These are phyloP conservation scores for Pseudoatta argentina DNA, from an alignment of 1,140 invertebrate species.

Conservation along the genomic window DNA sequence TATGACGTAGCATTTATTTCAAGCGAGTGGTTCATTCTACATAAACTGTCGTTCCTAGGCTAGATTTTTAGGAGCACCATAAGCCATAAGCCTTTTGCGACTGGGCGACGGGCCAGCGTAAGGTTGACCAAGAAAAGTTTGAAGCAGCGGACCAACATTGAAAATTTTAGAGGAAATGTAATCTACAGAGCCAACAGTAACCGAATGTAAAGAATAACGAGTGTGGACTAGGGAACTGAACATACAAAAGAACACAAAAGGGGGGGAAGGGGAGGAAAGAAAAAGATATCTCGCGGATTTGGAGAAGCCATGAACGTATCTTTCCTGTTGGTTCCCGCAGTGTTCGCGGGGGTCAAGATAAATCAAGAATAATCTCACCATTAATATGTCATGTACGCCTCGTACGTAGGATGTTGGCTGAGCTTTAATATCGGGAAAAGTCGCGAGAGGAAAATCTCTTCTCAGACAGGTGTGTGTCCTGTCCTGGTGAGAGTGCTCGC, in stretches of 20 bases:
- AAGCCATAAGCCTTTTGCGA: constrained; percentile 19
- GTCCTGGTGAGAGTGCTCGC: constrained; percentile 39
- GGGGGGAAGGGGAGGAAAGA: not conserved
- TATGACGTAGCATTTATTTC: constrained; percentile 6
- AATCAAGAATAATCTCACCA: constrained; percentile 60
- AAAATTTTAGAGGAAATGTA: constrained; percentile 34
- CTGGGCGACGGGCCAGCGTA: constrained; percentile 21
- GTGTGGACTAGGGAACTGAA: not conserved
- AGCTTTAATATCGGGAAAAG: constrained; percentile 52
- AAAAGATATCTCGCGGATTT: not conserved
- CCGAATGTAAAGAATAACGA: not conserved
- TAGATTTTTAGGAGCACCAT: constrained; percentile 22
- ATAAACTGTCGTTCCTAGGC: not conserved
- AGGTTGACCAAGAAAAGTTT: constrained; percentile 16
- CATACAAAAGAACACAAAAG: no score
- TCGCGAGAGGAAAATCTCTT: constrained; percentile 45
- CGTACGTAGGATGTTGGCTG: not conserved
- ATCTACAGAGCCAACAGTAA: not conserved
- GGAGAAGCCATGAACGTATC: constrained; percentile 8
- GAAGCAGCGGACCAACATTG: not conserved
- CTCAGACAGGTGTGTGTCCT: not conserved
- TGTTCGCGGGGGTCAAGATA: constrained; percentile 26
- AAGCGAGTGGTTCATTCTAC: not conserved
- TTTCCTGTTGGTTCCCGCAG: not conserved
- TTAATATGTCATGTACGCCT: constrained; percentile 48